Percentiles rank a stretch among this genome's conserved stretches.
Conservation (phyloP, 2,797 vertebrate species). For the Leptodactylus fallax region DNA sequence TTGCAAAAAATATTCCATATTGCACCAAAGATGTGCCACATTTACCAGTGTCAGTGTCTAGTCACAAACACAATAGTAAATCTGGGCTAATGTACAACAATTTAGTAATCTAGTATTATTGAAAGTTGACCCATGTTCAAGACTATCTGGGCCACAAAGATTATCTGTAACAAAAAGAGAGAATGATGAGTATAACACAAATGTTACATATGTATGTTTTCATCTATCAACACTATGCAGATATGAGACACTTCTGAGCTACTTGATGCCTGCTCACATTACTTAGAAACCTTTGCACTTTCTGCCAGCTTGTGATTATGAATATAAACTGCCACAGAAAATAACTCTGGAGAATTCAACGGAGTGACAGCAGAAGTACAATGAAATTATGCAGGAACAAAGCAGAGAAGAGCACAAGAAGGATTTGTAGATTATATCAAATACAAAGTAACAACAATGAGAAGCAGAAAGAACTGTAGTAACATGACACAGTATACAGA, state of each 20-base stretch:
- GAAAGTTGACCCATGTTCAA: too few relatives aligned
- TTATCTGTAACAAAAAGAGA: not conserved
- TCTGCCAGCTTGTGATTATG: slow-evolving; percentile 9
- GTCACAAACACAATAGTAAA: too few relatives aligned
- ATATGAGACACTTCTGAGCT: not conserved
- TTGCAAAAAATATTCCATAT: too few relatives aligned
- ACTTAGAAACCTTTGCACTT: slow-evolving; percentile 1
- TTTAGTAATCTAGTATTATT: too few relatives aligned
- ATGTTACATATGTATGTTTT: not conserved
- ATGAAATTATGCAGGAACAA: not conserved
- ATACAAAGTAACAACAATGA: not conserved
- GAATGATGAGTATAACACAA: not conserved
- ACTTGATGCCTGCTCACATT: not conserved
- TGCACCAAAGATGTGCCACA: too few relatives aligned
- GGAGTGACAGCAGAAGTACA: slow-evolving; percentile 23
- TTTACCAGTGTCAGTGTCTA: too few relatives aligned
- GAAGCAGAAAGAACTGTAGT: not conserved
- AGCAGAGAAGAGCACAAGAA: not conserved
- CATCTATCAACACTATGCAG: not conserved
- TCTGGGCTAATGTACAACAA: too few relatives aligned
- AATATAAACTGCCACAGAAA: slow-evolving; percentile 2
- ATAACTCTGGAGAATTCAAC: slow-evolving; percentile 12
- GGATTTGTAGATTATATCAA: not conserved
- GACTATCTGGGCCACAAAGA: not conserved
- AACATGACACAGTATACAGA: not conserved